Base-by-base conservation (phyloP, 2,888 invertebrate species). In the Venusia cambrica region DNA sequence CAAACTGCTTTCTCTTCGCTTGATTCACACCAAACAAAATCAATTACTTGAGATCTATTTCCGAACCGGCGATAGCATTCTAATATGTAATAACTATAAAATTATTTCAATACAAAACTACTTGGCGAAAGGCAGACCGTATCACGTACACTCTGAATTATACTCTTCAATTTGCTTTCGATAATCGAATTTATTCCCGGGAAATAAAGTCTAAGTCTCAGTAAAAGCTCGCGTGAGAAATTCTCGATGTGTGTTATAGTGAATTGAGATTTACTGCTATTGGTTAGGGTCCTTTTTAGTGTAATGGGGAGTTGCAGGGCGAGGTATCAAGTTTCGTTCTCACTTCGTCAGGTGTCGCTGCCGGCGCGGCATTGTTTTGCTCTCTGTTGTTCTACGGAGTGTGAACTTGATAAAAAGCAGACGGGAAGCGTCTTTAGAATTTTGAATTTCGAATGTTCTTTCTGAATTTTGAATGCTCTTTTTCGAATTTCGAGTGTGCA, bases 321-420 rank as follows among this genome's bases (percentile, higher is more conserved):
- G 48, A 49, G 60, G 73, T 80, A 83, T 85, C 83, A 62, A 71
- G 74, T 85, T 84, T 77, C 85, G 61, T 79, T 83, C 79, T 77
- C 83, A 81, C 83, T 78, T 75, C 78, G 70, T 79, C 80, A 83
- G 81, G 84, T 84, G 84, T 84, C 83, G 84, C 79, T 75, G 51
- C 67, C 77, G 74, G 78, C 79, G 66, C 62, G 62, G 69, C 71
- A 74, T 78, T 76, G 72, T 81, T 81, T 81, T 80, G 67, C 60
- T 73, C 70, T 57, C 76, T 79, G 80, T 83, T 80, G 79, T 84
- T 80, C 77, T 79, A 75, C 63, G 62, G 70, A 76, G 80, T 80
- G 81, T 81, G 78, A 79, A 80, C 71, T 72, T 70, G 73, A 76
- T 73, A 75, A 78, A 78, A 74, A 72, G 63, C 62, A 51, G 54